Percentiles rank a stretch among this genome's conserved stretches.
Evolutionary conservation across 2,113 vertebrate genomes (phyloP).

Genomic region (Cavia porcellus): DNA sequence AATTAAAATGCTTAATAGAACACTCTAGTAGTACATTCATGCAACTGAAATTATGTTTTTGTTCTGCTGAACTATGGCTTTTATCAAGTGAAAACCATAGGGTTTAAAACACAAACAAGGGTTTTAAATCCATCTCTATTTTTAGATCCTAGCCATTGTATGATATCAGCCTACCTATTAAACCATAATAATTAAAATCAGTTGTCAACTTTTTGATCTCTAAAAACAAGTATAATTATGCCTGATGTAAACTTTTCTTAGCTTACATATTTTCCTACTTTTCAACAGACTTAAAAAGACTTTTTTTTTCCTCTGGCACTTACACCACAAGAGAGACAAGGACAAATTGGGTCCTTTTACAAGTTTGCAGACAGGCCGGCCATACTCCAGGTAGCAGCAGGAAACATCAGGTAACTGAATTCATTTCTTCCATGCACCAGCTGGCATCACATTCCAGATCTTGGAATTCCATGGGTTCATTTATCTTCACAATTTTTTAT

Average conservation of each 20-base stretch:
- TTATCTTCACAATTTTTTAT: slow-evolving; percentile 75
- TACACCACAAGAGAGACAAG: slow-evolving; percentile 63
- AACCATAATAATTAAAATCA: slow-evolving; percentile 52
- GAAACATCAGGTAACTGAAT: slow-evolving; percentile 73
- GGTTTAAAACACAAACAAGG: slow-evolving; percentile 48
- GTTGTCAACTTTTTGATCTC: background rate
- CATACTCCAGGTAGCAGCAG: slow-evolving; percentile 63
- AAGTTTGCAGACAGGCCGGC: slow-evolving; percentile 18
- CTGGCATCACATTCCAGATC: slow-evolving; percentile 67
- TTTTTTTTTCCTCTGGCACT: background rate
- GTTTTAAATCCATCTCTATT: slow-evolving; percentile 35
- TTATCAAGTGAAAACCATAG: slow-evolving; percentile 50
- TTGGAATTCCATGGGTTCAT: slow-evolving; percentile 74
- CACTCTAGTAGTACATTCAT: slow-evolving; percentile 47
- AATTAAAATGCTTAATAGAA: slow-evolving; percentile 57
- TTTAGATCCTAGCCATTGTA: slow-evolving; percentile 50
- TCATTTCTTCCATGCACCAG: slow-evolving; percentile 71
- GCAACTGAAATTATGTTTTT: slow-evolving; percentile 58
- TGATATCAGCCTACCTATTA: slow-evolving; percentile 18
- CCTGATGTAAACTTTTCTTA: slow-evolving; percentile 38
- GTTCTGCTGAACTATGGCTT: slow-evolving; percentile 57
- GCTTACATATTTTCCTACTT: slow-evolving; percentile 34
- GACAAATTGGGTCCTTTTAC: slow-evolving; percentile 61
- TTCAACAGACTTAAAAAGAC: slow-evolving; percentile 56
- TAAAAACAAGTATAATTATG: slow-evolving; percentile 39